phyloP scores from a whole-genome alignment of 1,140 invertebrate species.

The Drosophila sulfurigaster region DNA sequence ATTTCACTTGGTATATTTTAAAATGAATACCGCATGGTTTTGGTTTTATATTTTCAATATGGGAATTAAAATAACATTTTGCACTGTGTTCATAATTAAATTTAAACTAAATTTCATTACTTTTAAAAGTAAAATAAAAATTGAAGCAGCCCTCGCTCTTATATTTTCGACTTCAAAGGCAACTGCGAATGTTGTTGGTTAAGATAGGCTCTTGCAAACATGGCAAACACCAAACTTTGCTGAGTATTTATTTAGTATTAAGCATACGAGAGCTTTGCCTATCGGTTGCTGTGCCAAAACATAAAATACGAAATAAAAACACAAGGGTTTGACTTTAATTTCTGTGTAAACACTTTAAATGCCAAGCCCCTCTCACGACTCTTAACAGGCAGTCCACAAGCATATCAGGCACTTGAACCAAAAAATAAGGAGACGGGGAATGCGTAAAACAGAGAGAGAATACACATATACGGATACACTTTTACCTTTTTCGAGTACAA shows the following conservation, averaged over 20 bases:
- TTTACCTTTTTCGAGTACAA: constrained; percentile 12
- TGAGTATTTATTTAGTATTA: constrained; percentile 72
- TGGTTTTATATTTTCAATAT: no score
- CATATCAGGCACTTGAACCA: constrained; percentile 18
- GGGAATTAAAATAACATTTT: no score
- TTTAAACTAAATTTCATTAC: no score
- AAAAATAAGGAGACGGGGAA: not conserved
- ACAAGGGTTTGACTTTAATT: constrained; percentile 73
- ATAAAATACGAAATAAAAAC: constrained; percentile 40
- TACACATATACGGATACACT: constrained; percentile 14
- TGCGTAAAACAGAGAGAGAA: not conserved
- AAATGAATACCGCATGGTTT: no score
- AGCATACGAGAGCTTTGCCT: constrained; percentile 48
- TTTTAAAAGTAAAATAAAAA: no score
- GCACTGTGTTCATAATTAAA: no score
- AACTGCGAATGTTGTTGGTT: not conserved
- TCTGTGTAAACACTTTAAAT: constrained; percentile 81
- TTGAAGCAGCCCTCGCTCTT: constrained; percentile 4
- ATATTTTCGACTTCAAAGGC: constrained; percentile 46
- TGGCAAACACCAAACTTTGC: constrained; percentile 40
- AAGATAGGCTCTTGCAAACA: constrained; percentile 14
- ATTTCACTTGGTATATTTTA: no score
- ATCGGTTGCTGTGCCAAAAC: constrained; percentile 26
- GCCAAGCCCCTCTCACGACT: constrained; percentile 17
- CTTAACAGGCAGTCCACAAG: constrained; percentile 42